A percentile compares a stretch with the other conserved stretches of the same genome.
These are phyloP conservation scores for Chrysomallon squamiferum DNA, from an alignment of 1,140 invertebrate species.

Conservation along the genomic window DNA sequence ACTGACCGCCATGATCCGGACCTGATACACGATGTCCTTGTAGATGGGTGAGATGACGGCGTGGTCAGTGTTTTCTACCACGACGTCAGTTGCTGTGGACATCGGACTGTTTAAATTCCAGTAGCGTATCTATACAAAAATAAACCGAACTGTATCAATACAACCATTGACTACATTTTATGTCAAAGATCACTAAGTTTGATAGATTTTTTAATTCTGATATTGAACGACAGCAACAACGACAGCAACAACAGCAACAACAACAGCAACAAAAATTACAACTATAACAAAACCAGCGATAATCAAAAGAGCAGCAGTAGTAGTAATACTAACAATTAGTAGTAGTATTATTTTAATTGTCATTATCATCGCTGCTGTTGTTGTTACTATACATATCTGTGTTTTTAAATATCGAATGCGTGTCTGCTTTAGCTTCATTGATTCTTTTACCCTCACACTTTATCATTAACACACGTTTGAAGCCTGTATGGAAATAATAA, in stretches of 20 bases:
- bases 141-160: not conserved
- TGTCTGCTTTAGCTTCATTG: no score
- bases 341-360: no score
- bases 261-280: not conserved
- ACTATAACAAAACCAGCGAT: not conserved
- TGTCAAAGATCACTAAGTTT: no score
- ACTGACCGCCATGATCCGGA: constrained; percentile 32
- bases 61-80: constrained; percentile 20
- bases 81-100: constrained; percentile 10
- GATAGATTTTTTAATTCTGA: not conserved
- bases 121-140: constrained; percentile 17
- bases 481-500: no score
- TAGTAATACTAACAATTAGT: no score
- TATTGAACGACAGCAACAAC: not conserved
- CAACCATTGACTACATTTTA: no score
- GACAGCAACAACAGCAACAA: not conserved
- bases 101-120: constrained; percentile 22
- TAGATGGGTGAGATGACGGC: constrained; percentile 34
- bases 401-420: no score
- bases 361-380: no score
- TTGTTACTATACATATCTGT: no score
- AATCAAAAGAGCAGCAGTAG: no score
- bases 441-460: no score
- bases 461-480: no score
- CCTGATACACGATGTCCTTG: constrained; percentile 32